These are phyloP conservation scores for Diplazon laetatorius DNA, from an alignment of 2,888 invertebrate species.

Conservation along the genomic window DNA sequence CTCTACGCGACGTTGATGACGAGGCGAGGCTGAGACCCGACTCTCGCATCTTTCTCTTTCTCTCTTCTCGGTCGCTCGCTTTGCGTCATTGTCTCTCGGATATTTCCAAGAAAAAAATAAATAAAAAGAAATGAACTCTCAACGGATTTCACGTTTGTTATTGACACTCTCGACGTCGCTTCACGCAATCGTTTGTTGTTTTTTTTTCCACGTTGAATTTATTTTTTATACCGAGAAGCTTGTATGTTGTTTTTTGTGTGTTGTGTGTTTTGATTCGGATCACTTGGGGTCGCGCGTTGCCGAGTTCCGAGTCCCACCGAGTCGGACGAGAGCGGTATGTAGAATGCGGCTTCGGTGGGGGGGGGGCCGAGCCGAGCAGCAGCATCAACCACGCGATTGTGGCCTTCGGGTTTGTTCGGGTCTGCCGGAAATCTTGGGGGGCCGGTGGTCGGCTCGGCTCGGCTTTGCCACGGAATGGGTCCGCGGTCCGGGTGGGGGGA, in stretches of 20 bases:
- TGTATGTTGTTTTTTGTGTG: neutral
- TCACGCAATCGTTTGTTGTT: too few relatives aligned
- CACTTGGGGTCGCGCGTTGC: constrained; percentile 17
- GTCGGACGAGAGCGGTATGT: constrained; percentile 10
- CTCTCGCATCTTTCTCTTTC: constrained; percentile 8
- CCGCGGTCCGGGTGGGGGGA: constrained; percentile 44
- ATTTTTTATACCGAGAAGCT: neutral
- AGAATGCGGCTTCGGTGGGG: too few relatives aligned
- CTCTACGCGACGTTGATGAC: constrained; percentile 53
- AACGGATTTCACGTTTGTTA: too few relatives aligned
- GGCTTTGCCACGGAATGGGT: constrained; percentile 54
- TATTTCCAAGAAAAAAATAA: too few relatives aligned
- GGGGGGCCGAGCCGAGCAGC: too few relatives aligned
- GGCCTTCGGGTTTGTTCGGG: constrained; percentile 45
- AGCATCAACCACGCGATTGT: too few relatives aligned
- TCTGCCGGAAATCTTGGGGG: too few relatives aligned
- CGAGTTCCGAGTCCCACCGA: neutral
- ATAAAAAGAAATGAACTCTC: too few relatives aligned
- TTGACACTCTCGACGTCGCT: too few relatives aligned
- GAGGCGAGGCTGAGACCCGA: constrained; percentile 36
- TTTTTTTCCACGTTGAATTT: constrained; percentile 1
- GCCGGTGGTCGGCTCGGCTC: neutral
- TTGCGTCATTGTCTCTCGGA: neutral
- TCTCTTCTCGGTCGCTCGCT: constrained; percentile 3
- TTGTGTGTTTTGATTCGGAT: neutral